Percentiles rank a stretch among this genome's conserved stretches.
Conservation (phyloP, 1,140 invertebrate genomes). For the Dendroctonus valens region DNA sequence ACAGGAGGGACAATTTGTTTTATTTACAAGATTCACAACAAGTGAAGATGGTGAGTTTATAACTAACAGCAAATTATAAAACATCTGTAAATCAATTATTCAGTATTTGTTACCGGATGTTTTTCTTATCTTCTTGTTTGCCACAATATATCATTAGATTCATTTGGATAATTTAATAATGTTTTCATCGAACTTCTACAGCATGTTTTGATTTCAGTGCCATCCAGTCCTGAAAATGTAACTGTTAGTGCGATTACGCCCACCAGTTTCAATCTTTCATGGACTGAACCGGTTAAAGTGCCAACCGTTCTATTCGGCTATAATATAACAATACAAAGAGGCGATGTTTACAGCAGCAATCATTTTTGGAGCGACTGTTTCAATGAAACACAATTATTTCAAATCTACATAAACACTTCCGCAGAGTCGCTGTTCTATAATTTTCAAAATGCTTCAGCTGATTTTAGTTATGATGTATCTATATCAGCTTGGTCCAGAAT, state of each 20-base stretch:
- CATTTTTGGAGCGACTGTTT: slow-evolving; percentile 8
- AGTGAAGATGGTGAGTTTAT: too few relatives aligned
- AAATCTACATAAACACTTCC: too few relatives aligned
- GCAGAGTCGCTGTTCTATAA: not conserved
- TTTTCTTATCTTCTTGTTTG: not conserved
- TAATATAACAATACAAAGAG: slow-evolving; percentile 4
- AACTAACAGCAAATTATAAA: too few relatives aligned
- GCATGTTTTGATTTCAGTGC: not conserved
- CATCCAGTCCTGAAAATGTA: not conserved
- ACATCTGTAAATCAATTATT: too few relatives aligned
- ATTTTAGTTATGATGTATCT: slow-evolving; percentile 11
- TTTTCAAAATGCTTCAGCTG: slow-evolving; percentile 3
- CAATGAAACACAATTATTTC: not conserved
- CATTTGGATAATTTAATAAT: not conserved
- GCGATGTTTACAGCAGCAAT: not conserved
- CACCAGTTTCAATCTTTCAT: slow-evolving; percentile 1
- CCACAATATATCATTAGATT: not conserved
- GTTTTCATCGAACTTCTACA: not conserved
- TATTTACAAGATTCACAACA: too few relatives aligned
- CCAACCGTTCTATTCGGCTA: slow-evolving; percentile 3
- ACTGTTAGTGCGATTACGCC: not conserved
- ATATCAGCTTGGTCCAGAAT: slow-evolving; percentile 10
- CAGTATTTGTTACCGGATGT: not conserved
- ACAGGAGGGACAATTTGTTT: too few relatives aligned
- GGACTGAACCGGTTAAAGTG: not conserved